A percentile compares a stretch with the other conserved stretches of the same genome.
Evolutionary conservation across 2,113 vertebrate genomes (phyloP).

Genomic region (Passer montanus): DNA sequence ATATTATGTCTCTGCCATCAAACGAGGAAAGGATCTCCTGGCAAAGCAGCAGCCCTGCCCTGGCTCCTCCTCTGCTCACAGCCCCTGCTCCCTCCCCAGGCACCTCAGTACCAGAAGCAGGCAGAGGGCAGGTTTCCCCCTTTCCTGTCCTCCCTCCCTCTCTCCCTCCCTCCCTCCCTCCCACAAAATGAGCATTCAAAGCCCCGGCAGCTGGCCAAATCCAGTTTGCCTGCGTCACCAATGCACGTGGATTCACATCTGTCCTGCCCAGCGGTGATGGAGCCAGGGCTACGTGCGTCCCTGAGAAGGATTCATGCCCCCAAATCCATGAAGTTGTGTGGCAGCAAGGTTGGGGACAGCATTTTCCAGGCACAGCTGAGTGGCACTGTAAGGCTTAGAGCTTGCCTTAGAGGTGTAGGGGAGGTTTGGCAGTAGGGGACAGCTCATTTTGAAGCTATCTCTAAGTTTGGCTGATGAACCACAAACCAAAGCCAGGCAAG

Average conservation of each 20-base stretch:
- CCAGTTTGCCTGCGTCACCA: slow-evolving; percentile 49
- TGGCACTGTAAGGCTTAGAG: background rate
- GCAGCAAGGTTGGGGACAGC: background rate
- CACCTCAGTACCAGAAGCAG: background rate
- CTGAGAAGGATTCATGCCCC: slow-evolving; percentile 36
- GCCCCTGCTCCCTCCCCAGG: background rate
- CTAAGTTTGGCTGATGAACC: background rate
- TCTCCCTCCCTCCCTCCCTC: background rate
- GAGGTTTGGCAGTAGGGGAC: background rate
- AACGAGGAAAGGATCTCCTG: background rate
- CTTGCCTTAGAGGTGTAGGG: background rate
- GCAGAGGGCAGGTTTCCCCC: background rate
- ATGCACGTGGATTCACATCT: slow-evolving; percentile 57
- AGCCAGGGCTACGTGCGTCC: slow-evolving; percentile 7
- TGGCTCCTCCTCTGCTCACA: background rate
- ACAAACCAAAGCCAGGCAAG: background rate
- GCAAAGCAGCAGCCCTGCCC: background rate
- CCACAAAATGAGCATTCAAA: slow-evolving; percentile 45
- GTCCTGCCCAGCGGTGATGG: slow-evolving; percentile 32
- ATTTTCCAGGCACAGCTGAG: background rate
- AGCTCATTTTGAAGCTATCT: background rate
- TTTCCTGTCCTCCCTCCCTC: background rate
- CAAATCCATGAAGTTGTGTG: background rate
- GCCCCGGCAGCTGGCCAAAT: slow-evolving; percentile 50
- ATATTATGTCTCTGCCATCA: background rate